Conservation (phyloP, 2,888 invertebrate genomes). For the Netelia fuscicornis region DNA sequence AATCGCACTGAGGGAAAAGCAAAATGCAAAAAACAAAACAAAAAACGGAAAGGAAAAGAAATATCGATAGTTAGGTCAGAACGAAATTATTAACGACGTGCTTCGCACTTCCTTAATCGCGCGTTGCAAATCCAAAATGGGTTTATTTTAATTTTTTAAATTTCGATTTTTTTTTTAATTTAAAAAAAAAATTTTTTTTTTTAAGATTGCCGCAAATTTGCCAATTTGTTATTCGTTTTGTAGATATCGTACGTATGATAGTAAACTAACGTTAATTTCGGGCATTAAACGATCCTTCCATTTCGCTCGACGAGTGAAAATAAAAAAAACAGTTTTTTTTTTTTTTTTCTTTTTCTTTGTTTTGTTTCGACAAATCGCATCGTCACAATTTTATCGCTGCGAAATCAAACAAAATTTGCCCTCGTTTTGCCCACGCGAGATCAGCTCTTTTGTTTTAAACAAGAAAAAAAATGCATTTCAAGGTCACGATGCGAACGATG, state of each 20-base stretch:
- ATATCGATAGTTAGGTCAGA: conserved; percentile 44
- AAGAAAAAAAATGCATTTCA: no score
- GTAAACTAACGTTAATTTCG: conserved; percentile 38
- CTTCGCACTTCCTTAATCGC: conserved; percentile 18
- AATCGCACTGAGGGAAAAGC: conserved; percentile 12
- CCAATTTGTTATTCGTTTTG: conserved; percentile 6
- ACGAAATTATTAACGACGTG: conserved; percentile 43
- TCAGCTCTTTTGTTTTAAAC: no score
- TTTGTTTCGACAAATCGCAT: not conserved
- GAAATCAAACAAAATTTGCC: not conserved
- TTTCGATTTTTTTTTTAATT: not conserved
- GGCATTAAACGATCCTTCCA: conserved; percentile 39
- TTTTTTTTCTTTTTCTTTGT: not conserved
- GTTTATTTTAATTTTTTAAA: not conserved
- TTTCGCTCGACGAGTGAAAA: conserved; percentile 27
- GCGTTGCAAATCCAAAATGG: not conserved
- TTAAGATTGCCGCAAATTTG: not conserved
- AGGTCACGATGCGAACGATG: no score
- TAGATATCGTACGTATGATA: conserved; percentile 35
- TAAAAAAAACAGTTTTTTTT: not conserved
- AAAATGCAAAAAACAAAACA: not conserved
- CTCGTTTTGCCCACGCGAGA: no score
- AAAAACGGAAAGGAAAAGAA: conserved; percentile 16
- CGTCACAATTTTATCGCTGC: not conserved
- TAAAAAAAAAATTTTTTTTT: not conserved